phyloP scores from a whole-genome alignment of 2,113 vertebrate genomes.

The Dolichallabes microphthalmus region DNA sequence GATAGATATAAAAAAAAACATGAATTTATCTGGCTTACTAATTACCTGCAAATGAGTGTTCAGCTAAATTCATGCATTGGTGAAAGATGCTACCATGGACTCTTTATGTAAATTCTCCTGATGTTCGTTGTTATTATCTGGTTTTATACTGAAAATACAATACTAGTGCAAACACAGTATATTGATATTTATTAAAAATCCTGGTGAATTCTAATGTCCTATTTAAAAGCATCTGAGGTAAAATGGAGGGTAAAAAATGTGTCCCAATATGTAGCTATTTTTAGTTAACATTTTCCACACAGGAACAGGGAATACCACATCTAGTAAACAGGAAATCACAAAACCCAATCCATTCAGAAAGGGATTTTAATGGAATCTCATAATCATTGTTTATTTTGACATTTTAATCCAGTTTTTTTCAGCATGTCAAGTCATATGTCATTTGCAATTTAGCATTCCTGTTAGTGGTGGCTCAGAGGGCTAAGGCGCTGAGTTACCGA shows the following conservation, averaged over 20 bases:
- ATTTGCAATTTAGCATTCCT: background rate
- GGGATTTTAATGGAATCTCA: background rate
- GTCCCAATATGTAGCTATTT: conserved; percentile 1
- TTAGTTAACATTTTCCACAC: conserved; percentile 15
- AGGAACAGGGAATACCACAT: conserved; percentile 3
- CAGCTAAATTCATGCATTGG: background rate
- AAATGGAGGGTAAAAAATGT: conserved; percentile 8
- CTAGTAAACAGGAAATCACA: conserved; percentile 26
- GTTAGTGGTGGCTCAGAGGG: too few species aligned
- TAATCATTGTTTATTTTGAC: background rate
- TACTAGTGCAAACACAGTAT: background rate
- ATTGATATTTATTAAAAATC: background rate
- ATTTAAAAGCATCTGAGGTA: background rate
- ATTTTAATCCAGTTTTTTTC: background rate
- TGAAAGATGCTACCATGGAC: background rate
- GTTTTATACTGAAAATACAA: background rate
- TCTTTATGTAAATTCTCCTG: background rate
- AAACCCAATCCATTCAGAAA: background rate
- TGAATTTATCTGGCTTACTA: background rate
- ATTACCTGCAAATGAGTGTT: background rate
- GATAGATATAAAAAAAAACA: background rate
- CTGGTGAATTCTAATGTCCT: background rate
- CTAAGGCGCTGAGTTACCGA: too few species aligned
- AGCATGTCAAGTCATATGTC: background rate
- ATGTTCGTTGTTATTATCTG: background rate